Evolutionary conservation across 2,113 vertebrate genomes (phyloP).

Genomic region (Tympanuchus pallidicinctus): DNA sequence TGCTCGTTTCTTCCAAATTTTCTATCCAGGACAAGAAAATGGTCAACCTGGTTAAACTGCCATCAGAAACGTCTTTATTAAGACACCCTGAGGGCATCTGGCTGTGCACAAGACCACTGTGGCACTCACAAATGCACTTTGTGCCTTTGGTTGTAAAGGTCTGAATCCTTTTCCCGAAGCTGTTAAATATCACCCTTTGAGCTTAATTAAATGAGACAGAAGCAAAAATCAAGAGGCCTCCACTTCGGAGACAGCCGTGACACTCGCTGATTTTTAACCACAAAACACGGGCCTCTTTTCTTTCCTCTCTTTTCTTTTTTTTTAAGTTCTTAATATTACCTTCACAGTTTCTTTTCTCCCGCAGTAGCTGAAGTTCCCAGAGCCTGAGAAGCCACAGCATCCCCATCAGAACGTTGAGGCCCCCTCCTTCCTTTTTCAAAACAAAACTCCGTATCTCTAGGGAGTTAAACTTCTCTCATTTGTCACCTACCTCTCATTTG

Average conservation of each 20-base stretch:
- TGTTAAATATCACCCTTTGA: slow-evolving; percentile 20
- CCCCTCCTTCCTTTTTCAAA: neutral
- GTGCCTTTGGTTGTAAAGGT: neutral
- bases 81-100: neutral
- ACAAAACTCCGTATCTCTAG: neutral
- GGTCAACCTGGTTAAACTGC: neutral
- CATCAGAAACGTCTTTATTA: neutral
- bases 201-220: slow-evolving; percentile 46
- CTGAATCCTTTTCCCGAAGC: slow-evolving; percentile 28
- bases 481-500: neutral
- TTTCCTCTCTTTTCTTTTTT: neutral
- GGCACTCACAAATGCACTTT: neutral
- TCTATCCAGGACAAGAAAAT: neutral
- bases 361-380: neutral
- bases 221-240: slow-evolving; percentile 35
- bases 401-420: neutral
- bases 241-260: slow-evolving; percentile 17
- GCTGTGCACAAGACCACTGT: neutral
- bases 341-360: slow-evolving; percentile 1
- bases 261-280: neutral
- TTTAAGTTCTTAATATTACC: neutral
- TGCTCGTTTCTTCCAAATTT: neutral
- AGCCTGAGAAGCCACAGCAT: neutral
- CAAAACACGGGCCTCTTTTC: neutral
- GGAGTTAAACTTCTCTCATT: neutral